A percentile compares a stretch with the other conserved stretches of the same genome.
Conservation (phyloP, 2,888 invertebrate genomes). For the Antheraea assamensis region DNA sequence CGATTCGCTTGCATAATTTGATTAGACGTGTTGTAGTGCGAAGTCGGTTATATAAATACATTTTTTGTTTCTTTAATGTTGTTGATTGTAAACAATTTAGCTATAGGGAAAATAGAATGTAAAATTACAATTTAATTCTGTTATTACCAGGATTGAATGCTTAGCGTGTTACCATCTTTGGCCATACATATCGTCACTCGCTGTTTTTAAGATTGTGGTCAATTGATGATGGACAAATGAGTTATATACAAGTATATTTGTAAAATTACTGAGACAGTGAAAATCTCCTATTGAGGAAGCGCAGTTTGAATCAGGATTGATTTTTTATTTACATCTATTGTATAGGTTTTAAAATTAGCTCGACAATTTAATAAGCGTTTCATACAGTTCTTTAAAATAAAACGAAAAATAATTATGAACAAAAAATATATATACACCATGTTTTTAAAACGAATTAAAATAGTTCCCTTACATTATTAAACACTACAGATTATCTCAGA, state of each 20-base stretch:
- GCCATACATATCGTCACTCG: not conserved
- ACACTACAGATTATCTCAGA: too few species aligned
- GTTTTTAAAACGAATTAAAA: too few species aligned
- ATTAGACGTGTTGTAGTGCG: slow-evolving; percentile 13
- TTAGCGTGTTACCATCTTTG: not conserved
- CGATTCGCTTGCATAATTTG: slow-evolving; percentile 54
- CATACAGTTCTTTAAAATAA: too few species aligned
- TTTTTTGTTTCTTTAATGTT: not conserved
- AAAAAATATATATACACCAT: too few species aligned
- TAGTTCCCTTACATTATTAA: too few species aligned
- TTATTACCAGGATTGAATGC: not conserved
- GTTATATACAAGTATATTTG: too few species aligned
- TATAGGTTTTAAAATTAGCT: too few species aligned
- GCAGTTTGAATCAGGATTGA: not conserved
- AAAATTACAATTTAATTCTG: not conserved
- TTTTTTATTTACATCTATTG: not conserved
- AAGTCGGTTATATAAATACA: not conserved
- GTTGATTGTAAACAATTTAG: slow-evolving; percentile 5
- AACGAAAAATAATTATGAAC: too few species aligned
- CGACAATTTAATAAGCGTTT: too few species aligned
- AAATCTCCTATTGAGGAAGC: not conserved
- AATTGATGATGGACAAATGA: too few species aligned
- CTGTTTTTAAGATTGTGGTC: not conserved
- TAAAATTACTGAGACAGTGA: not conserved
- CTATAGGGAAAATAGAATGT: not conserved